Evolutionary conservation across 2,113 vertebrate genomes (phyloP).

Genomic region (Istiophorus platypterus): DNA sequence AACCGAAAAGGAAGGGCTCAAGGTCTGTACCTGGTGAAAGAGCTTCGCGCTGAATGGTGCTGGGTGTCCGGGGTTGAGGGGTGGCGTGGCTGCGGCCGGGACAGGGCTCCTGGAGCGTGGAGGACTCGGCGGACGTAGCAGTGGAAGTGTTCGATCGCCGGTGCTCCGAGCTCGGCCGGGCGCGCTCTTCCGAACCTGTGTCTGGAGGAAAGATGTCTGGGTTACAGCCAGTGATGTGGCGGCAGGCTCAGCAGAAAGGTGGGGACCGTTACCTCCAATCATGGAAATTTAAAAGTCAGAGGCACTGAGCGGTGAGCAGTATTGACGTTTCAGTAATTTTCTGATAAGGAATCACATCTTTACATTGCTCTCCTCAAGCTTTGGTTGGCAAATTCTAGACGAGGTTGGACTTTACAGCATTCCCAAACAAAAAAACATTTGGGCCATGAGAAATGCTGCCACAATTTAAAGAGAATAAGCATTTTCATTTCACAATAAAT

Average conservation of each 20-base stretch:
- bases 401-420: neutral
- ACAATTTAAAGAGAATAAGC: neutral
- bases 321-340: neutral
- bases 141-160: slow-evolving; percentile 81
- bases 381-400: neutral
- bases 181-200: slow-evolving; percentile 92
- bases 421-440: neutral
- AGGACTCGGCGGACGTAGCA: slow-evolving; percentile 78
- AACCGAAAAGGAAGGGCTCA: neutral
- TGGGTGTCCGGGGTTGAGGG: slow-evolving; percentile 86
- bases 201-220: slow-evolving; percentile 75
- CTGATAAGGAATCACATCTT: neutral
- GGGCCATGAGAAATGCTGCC: neutral
- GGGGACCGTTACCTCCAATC: neutral
- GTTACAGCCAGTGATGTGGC: slow-evolving; percentile 34
- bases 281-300: neutral
- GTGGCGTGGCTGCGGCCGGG: slow-evolving; percentile 77
- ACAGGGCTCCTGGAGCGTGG: slow-evolving; percentile 74
- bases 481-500: neutral
- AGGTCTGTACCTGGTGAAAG: slow-evolving; percentile 89
- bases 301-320: neutral
- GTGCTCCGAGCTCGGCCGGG: slow-evolving; percentile 86
- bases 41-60: slow-evolving; percentile 98
- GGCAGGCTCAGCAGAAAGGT: neutral
- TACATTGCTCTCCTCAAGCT: neutral